These are phyloP conservation scores for Anthonomus grandis DNA, from an alignment of 1,140 invertebrate species.

Conservation along the genomic window DNA sequence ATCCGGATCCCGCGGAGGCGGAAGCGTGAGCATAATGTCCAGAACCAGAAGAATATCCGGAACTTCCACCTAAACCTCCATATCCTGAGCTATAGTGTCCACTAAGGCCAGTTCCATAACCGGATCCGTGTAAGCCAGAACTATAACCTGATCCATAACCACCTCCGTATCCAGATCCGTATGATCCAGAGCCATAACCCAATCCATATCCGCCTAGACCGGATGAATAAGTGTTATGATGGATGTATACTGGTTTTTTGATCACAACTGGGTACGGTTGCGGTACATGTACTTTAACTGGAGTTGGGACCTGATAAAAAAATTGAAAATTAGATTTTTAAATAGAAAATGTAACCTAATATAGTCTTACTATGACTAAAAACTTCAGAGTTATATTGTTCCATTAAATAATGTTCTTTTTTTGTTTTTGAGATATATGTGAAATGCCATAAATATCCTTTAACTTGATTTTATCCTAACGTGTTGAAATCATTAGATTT, in stretches of 20 bases:
- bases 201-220: neutral
- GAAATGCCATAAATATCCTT: too few relatives aligned
- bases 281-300: constrained; percentile 24
- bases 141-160: neutral
- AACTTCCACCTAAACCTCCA: neutral
- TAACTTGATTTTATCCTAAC: too few relatives aligned
- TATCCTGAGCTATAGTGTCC: too few relatives aligned
- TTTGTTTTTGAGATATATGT: too few relatives aligned
- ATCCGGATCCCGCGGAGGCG: neutral
- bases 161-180: neutral
- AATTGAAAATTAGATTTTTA: neutral
- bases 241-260: constrained; percentile 14
- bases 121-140: neutral
- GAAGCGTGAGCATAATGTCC: constrained; percentile 5
- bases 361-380: too few relatives aligned
- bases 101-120: constrained; percentile 6
- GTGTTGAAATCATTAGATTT: too few relatives aligned
- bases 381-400: too few relatives aligned
- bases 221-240: too few relatives aligned
- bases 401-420: too few relatives aligned
- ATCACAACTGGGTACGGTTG: constrained; percentile 25
- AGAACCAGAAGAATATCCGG: neutral
- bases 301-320: constrained; percentile 27
- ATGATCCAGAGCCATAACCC: neutral
- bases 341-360: too few relatives aligned